Evolutionary conservation across 2,113 vertebrate species (phyloP).

Genomic region (Galemys pyrenaicus): DNA sequence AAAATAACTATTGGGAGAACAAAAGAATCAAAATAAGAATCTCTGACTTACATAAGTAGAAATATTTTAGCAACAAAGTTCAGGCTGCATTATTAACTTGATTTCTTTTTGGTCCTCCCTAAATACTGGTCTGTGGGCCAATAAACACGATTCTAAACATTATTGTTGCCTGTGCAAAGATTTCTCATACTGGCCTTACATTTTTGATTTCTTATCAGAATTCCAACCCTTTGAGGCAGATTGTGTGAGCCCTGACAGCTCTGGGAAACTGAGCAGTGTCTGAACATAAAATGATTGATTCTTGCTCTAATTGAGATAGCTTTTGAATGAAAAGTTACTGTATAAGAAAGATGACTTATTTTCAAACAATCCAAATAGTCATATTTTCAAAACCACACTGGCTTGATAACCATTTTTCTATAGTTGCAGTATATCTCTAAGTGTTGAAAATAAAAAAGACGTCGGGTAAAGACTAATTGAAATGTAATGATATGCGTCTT

Average conservation of each 20-base stretch:
- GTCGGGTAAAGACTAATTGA: slow-evolving; percentile 84
- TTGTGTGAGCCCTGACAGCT: slow-evolving; percentile 60
- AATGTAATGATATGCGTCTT: slow-evolving; percentile 81
- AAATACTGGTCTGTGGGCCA: slow-evolving; percentile 47
- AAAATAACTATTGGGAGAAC: slow-evolving; percentile 80
- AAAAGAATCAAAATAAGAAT: slow-evolving; percentile 81
- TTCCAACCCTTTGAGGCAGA: slow-evolving; percentile 67
- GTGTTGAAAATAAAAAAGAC: slow-evolving; percentile 87
- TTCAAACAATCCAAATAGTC: slow-evolving; percentile 44
- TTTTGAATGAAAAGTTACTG: not conserved
- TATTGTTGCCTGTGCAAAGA: slow-evolving; percentile 15
- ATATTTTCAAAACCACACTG: slow-evolving; percentile 54
- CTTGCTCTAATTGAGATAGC: slow-evolving; percentile 44
- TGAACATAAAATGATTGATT: slow-evolving; percentile 20
- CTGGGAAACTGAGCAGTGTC: slow-evolving; percentile 74
- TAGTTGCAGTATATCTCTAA: slow-evolving; percentile 85
- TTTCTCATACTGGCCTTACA: slow-evolving; percentile 42
- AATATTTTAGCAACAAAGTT: slow-evolving; percentile 81
- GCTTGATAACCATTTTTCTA: slow-evolving; percentile 67
- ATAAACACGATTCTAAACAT: slow-evolving; percentile 72
- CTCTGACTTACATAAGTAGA: slow-evolving; percentile 76
- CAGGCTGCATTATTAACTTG: slow-evolving; percentile 79
- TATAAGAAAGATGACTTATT: slow-evolving; percentile 58
- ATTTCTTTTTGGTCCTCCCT: slow-evolving; percentile 50
- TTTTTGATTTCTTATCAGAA: slow-evolving; percentile 80